A percentile compares a stretch with the other conserved stretches of the same genome.
These are phyloP conservation scores for Platysteira castanea DNA, from an alignment of 2,113 vertebrate genomes.

Conservation along the genomic window DNA sequence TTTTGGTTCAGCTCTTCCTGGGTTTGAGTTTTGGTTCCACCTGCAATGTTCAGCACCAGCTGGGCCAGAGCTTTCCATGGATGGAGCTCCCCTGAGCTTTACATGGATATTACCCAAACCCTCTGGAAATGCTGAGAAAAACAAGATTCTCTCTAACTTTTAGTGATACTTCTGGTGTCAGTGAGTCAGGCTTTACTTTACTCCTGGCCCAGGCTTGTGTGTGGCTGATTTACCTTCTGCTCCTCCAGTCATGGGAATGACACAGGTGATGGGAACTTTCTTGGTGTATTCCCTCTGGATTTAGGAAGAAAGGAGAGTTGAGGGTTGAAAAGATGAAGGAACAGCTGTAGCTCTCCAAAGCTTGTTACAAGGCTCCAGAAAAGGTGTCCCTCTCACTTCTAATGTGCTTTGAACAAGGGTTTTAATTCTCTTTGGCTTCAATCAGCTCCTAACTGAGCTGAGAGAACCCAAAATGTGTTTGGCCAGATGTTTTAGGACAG, in stretches of 20 bases:
- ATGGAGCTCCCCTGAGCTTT: neutral
- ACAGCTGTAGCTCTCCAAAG: neutral
- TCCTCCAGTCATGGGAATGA: neutral
- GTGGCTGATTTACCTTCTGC: neutral
- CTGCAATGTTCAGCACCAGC: neutral
- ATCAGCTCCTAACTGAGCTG: too few relatives aligned
- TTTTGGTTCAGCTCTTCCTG: neutral
- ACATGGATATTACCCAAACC: neutral
- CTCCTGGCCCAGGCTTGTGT: neutral
- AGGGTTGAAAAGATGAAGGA: neutral
- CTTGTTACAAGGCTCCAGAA: neutral
- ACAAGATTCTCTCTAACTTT: neutral
- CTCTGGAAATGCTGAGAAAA: neutral
- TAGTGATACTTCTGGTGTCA: neutral
- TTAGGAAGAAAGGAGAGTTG: neutral
- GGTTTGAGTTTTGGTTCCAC: neutral
- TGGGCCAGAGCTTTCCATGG: neutral
- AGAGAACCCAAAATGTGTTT: too few relatives aligned
- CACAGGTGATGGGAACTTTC: neutral
- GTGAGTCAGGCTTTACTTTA: neutral
- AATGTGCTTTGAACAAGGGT: neutral
- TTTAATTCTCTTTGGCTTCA: neutral
- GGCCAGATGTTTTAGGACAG: too few relatives aligned
- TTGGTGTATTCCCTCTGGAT: neutral
- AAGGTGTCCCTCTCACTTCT: neutral